Evolutionary conservation across 2,888 invertebrate genomes (phyloP).

Genomic region (Escarpia spicata): DNA sequence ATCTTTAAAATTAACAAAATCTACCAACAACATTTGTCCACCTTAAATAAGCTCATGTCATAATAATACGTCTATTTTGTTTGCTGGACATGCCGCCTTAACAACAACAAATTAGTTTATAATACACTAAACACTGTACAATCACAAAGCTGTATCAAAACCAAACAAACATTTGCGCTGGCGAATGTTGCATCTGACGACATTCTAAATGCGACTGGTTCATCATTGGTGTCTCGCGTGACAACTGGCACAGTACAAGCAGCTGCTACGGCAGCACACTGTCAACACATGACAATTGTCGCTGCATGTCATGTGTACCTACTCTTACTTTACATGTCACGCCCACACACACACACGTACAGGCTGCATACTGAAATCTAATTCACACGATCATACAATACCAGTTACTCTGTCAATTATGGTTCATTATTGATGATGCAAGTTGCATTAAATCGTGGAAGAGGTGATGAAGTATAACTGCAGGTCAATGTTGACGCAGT

Average conservation of each 20-base stretch:
- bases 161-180: not conserved
- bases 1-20: not conserved
- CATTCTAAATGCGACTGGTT: not conserved
- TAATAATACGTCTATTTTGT: not conserved
- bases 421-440: not conserved
- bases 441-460: not conserved
- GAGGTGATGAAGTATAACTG: not conserved
- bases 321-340: not conserved
- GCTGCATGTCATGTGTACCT: not conserved
- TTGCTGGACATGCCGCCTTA: not conserved
- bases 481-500: not conserved
- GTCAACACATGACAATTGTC: not conserved
- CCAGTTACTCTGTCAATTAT: not conserved
- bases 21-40: conserved; percentile 16
- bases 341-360: not conserved
- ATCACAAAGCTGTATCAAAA: conserved; percentile 2
- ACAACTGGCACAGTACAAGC: not conserved
- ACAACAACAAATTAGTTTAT: conserved; percentile 16
- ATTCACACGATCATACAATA: not conserved
- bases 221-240: not conserved
- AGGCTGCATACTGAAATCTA: conserved; percentile 4
- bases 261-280: not conserved
- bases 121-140: conserved; percentile 9
- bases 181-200: not conserved
- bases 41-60: conserved; percentile 4